Base-by-base conservation (phyloP, 2,888 invertebrate genomes). In the Tiphia femorata region DNA sequence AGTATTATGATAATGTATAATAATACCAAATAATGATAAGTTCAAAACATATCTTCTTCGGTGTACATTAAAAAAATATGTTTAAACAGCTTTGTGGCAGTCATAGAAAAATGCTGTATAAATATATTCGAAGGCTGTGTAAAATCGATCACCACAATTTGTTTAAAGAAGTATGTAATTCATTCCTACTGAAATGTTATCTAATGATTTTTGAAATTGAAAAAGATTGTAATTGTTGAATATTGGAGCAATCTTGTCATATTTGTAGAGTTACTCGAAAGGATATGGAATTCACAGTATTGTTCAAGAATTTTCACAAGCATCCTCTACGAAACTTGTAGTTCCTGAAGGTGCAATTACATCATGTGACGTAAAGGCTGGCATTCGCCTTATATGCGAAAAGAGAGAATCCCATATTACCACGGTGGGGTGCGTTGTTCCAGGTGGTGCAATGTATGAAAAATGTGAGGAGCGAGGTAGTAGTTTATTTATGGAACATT, bases 361-460 rank as follows among this genome's bases (percentile, higher is more conserved):
- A 40, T 62, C 60, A 8, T 64, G 52, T 10, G 47, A 51, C n/a
- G 41, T 73, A 23, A 52, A 48, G 20, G 72, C 72, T 44, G 72
- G 72, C 19, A 70, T 77, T 72, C 62, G 53, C 47, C 51, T 76
- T 12, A 41, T 75, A 7, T 69, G 67, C 44, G 73, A 74, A 23
- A 35, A 35, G 30, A 74, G 46, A 46, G 40, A 58, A 40, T 73
- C 70, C 41, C 62, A 49, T 7, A 50, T 67, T 0, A 71, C 72
- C 19, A 72, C 70, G 1, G 44, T 76, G 20, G 76, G 75, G 43
- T 76, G 64, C 40, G 61, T 67, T 46, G 17, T 76, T 35, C 71
- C 73, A 21, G 71, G 67, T 12, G 76, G 75, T 35, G 47, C 76
- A 14, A 72, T 75, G 55, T 58, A 72, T 38, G 76, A 76, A 50